Evolutionary conservation across 2,888 invertebrate species (phyloP).

Genomic region (Andrena dorsata): DNA sequence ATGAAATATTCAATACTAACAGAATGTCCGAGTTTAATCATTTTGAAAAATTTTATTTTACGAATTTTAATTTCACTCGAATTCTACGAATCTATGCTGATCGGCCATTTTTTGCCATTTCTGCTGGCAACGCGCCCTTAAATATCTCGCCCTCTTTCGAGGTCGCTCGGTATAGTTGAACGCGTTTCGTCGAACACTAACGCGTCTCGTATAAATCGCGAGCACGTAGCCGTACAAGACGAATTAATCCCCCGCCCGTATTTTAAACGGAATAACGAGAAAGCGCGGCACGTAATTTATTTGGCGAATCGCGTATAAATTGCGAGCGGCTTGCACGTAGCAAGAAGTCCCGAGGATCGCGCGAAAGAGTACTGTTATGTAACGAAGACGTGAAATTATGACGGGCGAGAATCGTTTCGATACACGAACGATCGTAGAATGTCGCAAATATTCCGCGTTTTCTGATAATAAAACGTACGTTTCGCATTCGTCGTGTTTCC

Average conservation of each 20-base stretch:
- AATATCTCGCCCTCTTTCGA: neutral
- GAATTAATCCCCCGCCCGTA: constrained; percentile 42
- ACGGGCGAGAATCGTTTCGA: constrained; percentile 20
- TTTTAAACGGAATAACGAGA: constrained; percentile 29
- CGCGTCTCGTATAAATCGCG: constrained; percentile 21
- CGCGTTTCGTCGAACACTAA: constrained; percentile 5
- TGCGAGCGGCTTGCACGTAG: neutral
- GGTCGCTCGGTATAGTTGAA: neutral
- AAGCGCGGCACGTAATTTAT: constrained; percentile 38
- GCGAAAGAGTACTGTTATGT: constrained; percentile 12
- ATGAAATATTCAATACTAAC: neutral
- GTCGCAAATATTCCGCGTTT: constrained; percentile 25
- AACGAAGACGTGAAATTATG: constrained; percentile 35
- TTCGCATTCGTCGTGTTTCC: neutral
- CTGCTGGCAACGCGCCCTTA: neutral
- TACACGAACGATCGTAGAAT: constrained; percentile 22
- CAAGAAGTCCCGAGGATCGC: constrained; percentile 27
- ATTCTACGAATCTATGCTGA: neutral
- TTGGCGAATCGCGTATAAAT: constrained; percentile 38
- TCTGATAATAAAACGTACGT: constrained; percentile 38
- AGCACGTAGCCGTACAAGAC: constrained; percentile 7
- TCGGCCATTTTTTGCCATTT: neutral
- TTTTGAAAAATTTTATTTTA: neutral
- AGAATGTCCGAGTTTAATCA: neutral
- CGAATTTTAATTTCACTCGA: too few relatives aligned